Conservation (phyloP, 2,797 vertebrate genomes). For the Botia kubotai region DNA sequence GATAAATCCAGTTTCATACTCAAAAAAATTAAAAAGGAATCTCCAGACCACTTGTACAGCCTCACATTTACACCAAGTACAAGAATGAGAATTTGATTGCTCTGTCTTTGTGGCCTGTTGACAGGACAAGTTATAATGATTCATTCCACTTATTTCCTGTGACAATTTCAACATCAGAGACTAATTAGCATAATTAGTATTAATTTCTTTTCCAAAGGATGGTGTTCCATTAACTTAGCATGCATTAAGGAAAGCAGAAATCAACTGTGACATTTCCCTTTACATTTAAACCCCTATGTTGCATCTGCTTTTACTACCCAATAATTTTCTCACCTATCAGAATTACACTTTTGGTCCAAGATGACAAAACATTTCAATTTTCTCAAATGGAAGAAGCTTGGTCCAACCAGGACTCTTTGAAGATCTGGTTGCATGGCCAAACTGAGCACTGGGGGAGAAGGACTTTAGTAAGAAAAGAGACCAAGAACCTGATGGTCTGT, state of each 20-base stretch:
- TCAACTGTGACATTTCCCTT: conserved; percentile 54
- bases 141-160: conserved; percentile 61
- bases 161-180: conserved; percentile 60
- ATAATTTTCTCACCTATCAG: conserved; percentile 20
- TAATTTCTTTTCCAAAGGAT: conserved; percentile 61
- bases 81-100: conserved; percentile 56
- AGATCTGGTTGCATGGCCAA: no score
- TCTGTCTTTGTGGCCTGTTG: conserved; percentile 53
- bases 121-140: conserved; percentile 50
- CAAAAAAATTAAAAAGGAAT: conserved; percentile 5
- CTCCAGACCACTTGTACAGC: conserved; percentile 30
- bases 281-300: conserved; percentile 45
- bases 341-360: conserved; percentile 12
- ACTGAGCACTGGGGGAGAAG: no score
- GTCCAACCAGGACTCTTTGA: no score
- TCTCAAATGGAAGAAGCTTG: no score
- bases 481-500: no score
- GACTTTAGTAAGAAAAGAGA: no score
- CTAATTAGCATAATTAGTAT: conserved; percentile 66
- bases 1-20: not conserved
- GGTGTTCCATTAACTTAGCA: conserved; percentile 63
- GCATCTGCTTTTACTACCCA: not conserved
- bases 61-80: conserved; percentile 49
- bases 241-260: conserved; percentile 54
- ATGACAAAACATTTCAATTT: conserved; percentile 11